Conservation (phyloP, 2,113 vertebrate genomes). For the Oncorhynchus mykiss region DNA sequence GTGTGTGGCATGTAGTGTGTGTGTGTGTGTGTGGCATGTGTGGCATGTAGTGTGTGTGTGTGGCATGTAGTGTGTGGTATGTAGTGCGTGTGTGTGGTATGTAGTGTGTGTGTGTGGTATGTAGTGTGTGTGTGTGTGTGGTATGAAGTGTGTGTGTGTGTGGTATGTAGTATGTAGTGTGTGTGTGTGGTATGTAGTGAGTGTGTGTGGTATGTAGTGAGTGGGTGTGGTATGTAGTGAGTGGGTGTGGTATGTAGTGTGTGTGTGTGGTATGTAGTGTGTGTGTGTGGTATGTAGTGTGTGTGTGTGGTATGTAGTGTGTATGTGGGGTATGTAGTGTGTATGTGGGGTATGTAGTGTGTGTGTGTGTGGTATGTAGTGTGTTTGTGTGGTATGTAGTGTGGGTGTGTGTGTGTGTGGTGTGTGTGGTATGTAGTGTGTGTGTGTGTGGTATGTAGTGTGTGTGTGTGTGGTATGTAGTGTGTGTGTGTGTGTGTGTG, state of each 20-base stretch:
- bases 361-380: constrained; percentile 59
- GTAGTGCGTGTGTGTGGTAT: background rate
- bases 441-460: background rate
- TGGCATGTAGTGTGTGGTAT: background rate
- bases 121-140: background rate
- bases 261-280: background rate
- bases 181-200: constrained; percentile 51
- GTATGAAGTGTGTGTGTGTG: background rate
- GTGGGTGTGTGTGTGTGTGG: background rate
- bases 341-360: background rate
- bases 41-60: constrained; percentile 25
- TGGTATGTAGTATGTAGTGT: background rate
- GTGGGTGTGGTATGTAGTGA: background rate
- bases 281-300: background rate
- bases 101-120: background rate
- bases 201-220: background rate
- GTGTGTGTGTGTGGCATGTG: constrained; percentile 30
- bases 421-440: background rate
- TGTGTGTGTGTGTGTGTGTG: no score
- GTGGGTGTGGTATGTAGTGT: constrained; percentile 6
- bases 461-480: background rate
- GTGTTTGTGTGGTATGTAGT: background rate
- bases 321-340: background rate
- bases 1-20: background rate
- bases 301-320: constrained; percentile 4